Evolutionary conservation across 2,113 vertebrate genomes (phyloP), one percentile per base, ranked within the genome.

Genomic region (Syrmaticus mikado): DNA sequence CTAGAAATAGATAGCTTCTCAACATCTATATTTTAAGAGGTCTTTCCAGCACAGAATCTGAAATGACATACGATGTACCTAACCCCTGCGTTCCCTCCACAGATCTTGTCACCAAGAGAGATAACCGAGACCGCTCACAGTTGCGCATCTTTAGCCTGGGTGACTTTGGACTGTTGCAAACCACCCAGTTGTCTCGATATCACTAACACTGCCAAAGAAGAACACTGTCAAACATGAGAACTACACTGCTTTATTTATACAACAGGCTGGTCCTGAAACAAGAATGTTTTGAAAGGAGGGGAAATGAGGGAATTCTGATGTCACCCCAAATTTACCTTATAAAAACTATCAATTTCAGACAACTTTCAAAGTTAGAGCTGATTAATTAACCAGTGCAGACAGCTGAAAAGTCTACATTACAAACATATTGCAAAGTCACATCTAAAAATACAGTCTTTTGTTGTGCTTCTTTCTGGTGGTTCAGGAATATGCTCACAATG

Each of bases 281-380:
- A 77, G 52, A 38, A 7, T 43, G n/a, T 84, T 50, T 78, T 50
- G 41, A 55, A 65, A 84, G 66, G 17, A 84, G 28, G 7, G 53
- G 62, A 89, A 94, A 93, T 14, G 67, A 77, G 67, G 65, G 64
- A 93, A 93, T 85, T 92, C 53, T 65, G 85, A 68, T 88, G 40
- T 72, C 58, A 52, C 45, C 68, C 67, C 65, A 11, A 25, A 36
- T 82, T 87, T 67, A 80, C 60, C 68, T 38, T 38, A 21, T 79
- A 79, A 87, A 82, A 76, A 14, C 78, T 57, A 92, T 85, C 64
- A 32, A 77, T 83, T 85, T 78, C 92, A 83, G 90, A 92, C 87
- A 91, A 85, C 55, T 71, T 73, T 66, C 40, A 1, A 91, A 94
- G 57, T 77, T 58, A 19, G 60, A 94, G 68, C 76, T 71, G 76